Evolutionary conservation across 2,888 invertebrate genomes (phyloP).

Genomic region (Cerceris rybyensis): DNA sequence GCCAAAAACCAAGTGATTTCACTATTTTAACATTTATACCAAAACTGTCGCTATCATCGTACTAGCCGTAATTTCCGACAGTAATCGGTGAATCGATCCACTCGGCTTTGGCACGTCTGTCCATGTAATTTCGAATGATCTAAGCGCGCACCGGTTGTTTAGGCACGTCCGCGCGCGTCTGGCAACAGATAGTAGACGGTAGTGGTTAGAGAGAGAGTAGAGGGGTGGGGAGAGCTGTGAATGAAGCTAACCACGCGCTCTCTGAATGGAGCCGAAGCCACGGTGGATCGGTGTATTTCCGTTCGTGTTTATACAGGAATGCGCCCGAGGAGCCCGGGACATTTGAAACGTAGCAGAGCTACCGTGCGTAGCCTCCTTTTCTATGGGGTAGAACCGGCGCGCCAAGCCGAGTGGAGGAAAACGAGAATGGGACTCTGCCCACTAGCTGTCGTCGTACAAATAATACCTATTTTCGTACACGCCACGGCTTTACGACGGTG

Average conservation of each 20-base stretch:
- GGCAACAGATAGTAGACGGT: slow-evolving; percentile 48
- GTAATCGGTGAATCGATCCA: slow-evolving; percentile 4
- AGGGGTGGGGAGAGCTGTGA: slow-evolving; percentile 71
- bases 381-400: slow-evolving; percentile 19
- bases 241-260: slow-evolving; percentile 75
- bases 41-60: slow-evolving; percentile 4
- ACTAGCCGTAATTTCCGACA: slow-evolving; percentile 43
- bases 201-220: slow-evolving; percentile 15
- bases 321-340: slow-evolving; percentile 64
- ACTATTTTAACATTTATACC: too few relatives aligned
- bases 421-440: slow-evolving; percentile 38
- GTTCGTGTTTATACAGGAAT: slow-evolving; percentile 73
- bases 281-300: slow-evolving; percentile 69
- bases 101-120: slow-evolving; percentile 30
- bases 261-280: slow-evolving; percentile 68
- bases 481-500: slow-evolving; percentile 17
- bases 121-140: slow-evolving; percentile 53
- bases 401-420: slow-evolving; percentile 3
- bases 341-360: slow-evolving; percentile 74
- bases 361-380: slow-evolving; percentile 9
- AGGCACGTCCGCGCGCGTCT: slow-evolving; percentile 57
- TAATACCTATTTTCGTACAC: slow-evolving; percentile 56
- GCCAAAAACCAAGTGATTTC: too few relatives aligned
- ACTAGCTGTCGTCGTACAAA: slow-evolving; percentile 54
- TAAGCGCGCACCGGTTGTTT: slow-evolving; percentile 60